Evolutionary conservation across 2,888 invertebrate species (phyloP).

Genomic region (Lepidochrysops patricia): DNA sequence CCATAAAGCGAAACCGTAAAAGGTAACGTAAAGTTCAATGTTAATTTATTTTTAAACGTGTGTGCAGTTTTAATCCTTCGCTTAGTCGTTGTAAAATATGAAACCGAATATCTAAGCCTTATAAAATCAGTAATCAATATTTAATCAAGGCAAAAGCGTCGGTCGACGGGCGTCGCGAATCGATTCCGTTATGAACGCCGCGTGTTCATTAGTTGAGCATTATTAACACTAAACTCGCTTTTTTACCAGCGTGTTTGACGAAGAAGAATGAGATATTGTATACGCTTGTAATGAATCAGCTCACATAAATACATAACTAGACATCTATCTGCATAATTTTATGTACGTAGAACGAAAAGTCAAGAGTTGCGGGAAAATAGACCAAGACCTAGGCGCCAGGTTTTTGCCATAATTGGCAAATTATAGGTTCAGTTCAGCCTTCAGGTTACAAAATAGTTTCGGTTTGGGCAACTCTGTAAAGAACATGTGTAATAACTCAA

Average conservation of each 20-base stretch:
- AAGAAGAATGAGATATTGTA: neutral
- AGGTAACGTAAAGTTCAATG: neutral
- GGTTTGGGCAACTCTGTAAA: too few species aligned
- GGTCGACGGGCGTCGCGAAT: constrained; percentile 40
- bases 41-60: neutral
- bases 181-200: constrained; percentile 30
- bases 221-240: neutral
- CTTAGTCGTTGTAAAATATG: neutral
- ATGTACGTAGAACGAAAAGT: neutral
- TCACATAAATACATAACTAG: neutral
- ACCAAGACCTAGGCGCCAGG: too few species aligned
- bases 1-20: neutral
- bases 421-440: too few species aligned
- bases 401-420: too few species aligned
- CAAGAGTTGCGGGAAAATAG: too few species aligned
- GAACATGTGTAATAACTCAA: too few species aligned
- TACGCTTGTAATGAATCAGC: neutral
- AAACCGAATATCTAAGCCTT: neutral
- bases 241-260: neutral
- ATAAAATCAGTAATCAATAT: constrained; percentile 37
- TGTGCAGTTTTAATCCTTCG: too few species aligned
- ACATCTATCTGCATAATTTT: neutral
- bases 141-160: constrained; percentile 42
- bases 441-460: too few species aligned
- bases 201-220: neutral